Conservation (phyloP, 1,140 invertebrate genomes). For the Cydia fagiglandana region DNA sequence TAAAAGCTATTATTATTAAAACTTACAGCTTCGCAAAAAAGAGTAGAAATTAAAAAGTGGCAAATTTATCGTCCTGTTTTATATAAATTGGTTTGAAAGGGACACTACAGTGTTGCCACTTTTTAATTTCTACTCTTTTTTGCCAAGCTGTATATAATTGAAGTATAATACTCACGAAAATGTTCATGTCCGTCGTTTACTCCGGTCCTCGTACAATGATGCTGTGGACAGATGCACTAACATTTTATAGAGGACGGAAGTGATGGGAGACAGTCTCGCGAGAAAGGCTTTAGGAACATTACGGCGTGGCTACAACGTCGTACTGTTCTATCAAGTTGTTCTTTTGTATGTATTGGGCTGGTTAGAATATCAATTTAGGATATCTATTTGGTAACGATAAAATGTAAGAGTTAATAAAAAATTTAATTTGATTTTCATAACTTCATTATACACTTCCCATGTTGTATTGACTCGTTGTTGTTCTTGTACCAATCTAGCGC, state of each 20-base stretch:
- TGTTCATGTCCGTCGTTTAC: slow-evolving; percentile 62
- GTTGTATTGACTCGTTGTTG: too few species aligned
- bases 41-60: too few species aligned
- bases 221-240: slow-evolving; percentile 54
- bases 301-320: slow-evolving; percentile 40
- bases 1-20: slow-evolving; percentile 38
- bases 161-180: slow-evolving; percentile 63
- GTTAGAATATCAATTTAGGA: not conserved
- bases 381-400: not conserved
- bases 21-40: too few species aligned
- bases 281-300: slow-evolving; percentile 52
- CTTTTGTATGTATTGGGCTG: slow-evolving; percentile 29
- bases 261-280: slow-evolving; percentile 51
- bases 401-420: not conserved
- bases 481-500: too few species aligned
- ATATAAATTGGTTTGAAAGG: too few species aligned
- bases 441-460: not conserved
- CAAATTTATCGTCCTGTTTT: too few species aligned
- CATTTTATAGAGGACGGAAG: slow-evolving; percentile 71
- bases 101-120: too few species aligned
- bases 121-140: too few species aligned
- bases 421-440: not conserved
- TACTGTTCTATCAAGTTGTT: not conserved
- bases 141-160: too few species aligned
- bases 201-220: slow-evolving; percentile 53